phyloP scores from a whole-genome alignment of 1,140 invertebrate species.

The Scaptomyza graminum region DNA sequence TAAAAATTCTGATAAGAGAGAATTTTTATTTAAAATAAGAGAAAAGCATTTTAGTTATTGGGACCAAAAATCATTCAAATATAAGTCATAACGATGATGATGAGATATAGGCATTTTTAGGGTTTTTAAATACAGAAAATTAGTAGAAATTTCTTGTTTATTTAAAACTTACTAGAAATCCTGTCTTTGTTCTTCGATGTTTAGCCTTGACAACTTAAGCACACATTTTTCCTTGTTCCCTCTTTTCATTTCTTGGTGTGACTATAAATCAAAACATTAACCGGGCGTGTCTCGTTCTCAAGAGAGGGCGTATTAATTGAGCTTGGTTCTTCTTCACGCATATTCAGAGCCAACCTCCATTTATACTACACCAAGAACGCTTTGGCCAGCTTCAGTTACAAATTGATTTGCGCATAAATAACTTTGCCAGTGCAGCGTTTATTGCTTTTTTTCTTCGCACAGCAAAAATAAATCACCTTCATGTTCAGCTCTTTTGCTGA shows the following conservation, averaged over 20 bases:
- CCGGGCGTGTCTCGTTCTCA: conserved; percentile 48
- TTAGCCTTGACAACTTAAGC: neutral
- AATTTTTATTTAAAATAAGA: too few species aligned
- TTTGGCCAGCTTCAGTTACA: conserved; percentile 52
- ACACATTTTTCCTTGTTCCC: too few species aligned
- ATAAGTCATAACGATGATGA: too few species aligned
- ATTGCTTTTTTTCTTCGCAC: conserved; percentile 15
- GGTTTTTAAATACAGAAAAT: too few species aligned
- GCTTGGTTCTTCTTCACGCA: conserved; percentile 39
- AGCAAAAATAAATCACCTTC: conserved; percentile 58
- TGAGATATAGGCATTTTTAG: too few species aligned
- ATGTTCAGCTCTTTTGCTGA: conserved; percentile 8
- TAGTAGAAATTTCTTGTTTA: too few species aligned
- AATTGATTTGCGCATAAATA: conserved; percentile 77
- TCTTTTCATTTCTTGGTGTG: neutral
- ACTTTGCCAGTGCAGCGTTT: conserved; percentile 39
- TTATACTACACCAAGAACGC: neutral
- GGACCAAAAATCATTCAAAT: too few species aligned
- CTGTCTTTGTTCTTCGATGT: neutral
- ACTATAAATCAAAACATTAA: conserved; percentile 79
- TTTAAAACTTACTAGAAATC: too few species aligned
- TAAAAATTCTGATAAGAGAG: too few species aligned
- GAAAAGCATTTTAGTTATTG: too few species aligned
- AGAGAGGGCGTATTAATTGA: conserved; percentile 42
- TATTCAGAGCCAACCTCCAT: neutral